These are phyloP conservation scores for Noctuana brunneofusca DNA, from an alignment of 2,888 invertebrate species.

Conservation along the genomic window DNA sequence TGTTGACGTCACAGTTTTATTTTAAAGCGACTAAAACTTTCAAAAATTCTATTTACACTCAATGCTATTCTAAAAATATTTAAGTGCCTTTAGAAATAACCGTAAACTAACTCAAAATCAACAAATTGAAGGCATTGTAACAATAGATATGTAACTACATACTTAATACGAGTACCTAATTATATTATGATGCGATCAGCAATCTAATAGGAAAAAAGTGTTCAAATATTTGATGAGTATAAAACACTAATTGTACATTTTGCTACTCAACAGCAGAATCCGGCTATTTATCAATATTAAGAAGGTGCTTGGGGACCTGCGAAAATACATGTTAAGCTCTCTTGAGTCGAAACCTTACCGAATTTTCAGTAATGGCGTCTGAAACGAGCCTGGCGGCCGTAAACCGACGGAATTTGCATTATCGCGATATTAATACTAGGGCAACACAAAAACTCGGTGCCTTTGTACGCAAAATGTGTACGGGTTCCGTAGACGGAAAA, in stretches of 20 bases:
- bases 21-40: conserved; percentile 28
- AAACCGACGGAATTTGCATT: conserved; percentile 69
- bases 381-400: conserved; percentile 56
- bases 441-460: conserved; percentile 54
- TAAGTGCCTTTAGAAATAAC: too few species aligned
- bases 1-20: conserved; percentile 58
- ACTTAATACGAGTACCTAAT: too few species aligned
- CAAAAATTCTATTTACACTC: conserved; percentile 1
- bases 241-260: neutral
- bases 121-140: too few species aligned
- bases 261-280: conserved; percentile 24
- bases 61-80: too few species aligned
- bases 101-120: too few species aligned
- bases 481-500: conserved; percentile 40
- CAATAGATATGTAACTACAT: too few species aligned
- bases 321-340: conserved; percentile 62
- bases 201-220: too few species aligned
- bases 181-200: too few species aligned
- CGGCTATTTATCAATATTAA: conserved; percentile 44
- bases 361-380: conserved; percentile 67
- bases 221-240: neutral
- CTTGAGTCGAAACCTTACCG: conserved; percentile 60
- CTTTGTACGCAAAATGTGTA: conserved; percentile 45
- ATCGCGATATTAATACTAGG: conserved; percentile 66
- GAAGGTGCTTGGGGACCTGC: conserved; percentile 35